Evolutionary conservation across 2,797 vertebrate genomes (phyloP).

Genomic region (Pitangus sulphuratus): DNA sequence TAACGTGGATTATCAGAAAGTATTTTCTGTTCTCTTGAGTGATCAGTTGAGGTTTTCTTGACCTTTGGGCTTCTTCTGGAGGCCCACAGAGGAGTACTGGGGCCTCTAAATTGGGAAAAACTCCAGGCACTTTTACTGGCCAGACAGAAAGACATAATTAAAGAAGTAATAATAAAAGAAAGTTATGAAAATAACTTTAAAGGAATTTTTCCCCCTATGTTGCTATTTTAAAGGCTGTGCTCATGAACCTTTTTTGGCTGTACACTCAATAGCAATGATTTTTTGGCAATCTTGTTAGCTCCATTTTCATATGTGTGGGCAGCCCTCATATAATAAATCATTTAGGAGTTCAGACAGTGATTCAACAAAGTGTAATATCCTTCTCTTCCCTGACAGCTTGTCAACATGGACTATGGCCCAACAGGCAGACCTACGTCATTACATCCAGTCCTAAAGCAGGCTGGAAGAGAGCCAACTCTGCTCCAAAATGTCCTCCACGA

Average conservation of each 20-base stretch:
- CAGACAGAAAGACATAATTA: constrained; percentile 1
- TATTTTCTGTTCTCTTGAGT: background rate
- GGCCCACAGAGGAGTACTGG: background rate
- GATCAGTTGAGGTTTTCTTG: background rate
- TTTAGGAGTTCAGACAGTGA: background rate
- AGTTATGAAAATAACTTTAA: constrained; percentile 8
- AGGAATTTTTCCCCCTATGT: background rate
- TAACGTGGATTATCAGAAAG: background rate
- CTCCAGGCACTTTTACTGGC: background rate
- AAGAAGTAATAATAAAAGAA: background rate
- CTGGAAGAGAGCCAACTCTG: background rate
- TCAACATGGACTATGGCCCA: background rate
- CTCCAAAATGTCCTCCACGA: background rate
- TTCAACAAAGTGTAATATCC: background rate
- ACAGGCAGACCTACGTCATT: background rate
- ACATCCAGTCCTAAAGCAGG: background rate
- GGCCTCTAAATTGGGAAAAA: background rate
- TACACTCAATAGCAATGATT: background rate
- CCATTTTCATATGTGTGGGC: background rate
- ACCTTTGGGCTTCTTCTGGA: background rate
- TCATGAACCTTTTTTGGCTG: background rate
- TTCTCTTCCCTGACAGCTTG: background rate
- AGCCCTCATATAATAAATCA: background rate
- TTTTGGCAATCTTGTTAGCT: background rate
- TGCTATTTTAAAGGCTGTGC: background rate